A percentile compares a stretch with the other conserved stretches of the same genome.
phyloP scores from a whole-genome alignment of 2,888 invertebrate species.

The Diplolepis rosae region DNA sequence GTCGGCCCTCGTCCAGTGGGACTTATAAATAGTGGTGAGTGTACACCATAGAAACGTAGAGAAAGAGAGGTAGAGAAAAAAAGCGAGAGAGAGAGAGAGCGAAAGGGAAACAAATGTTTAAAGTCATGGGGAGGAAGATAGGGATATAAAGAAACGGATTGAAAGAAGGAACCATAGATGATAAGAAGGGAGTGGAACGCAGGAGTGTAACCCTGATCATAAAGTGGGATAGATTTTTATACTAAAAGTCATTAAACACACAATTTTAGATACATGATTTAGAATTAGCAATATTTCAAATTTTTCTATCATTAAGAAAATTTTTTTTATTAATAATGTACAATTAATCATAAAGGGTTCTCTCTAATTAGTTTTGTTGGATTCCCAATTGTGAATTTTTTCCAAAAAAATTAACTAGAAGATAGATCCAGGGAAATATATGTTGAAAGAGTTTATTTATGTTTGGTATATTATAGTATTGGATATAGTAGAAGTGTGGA shows the following conservation, averaged over 20 bases:
- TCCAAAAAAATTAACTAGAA: too few relatives aligned
- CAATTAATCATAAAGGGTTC: too few relatives aligned
- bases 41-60: constrained; percentile 39
- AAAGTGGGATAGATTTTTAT: constrained; percentile 12
- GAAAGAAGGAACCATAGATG: background rate
- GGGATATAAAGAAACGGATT: background rate
- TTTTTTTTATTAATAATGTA: too few relatives aligned
- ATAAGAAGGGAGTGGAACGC: background rate
- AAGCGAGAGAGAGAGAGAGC: constrained; percentile 33
- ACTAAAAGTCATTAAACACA: constrained; percentile 20
- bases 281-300: too few relatives aligned
- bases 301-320: too few relatives aligned
- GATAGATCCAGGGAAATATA: too few relatives aligned
- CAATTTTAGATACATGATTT: too few relatives aligned
- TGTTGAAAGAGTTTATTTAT: too few relatives aligned
- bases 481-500: too few relatives aligned
- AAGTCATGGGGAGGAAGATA: constrained; percentile 17
- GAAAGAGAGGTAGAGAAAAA: constrained; percentile 34
- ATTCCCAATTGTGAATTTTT: too few relatives aligned
- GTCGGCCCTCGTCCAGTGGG: constrained; percentile 40
- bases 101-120: background rate
- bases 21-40: constrained; percentile 48
- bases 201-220: constrained; percentile 13
- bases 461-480: too few relatives aligned
- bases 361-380: too few relatives aligned